A percentile compares a stretch with the other conserved stretches of the same genome.
These are phyloP conservation scores for Pelagia noctiluca DNA, from an alignment of 30 jellyfish, hydroid and myxozoan genomes.

Conservation along the genomic window DNA sequence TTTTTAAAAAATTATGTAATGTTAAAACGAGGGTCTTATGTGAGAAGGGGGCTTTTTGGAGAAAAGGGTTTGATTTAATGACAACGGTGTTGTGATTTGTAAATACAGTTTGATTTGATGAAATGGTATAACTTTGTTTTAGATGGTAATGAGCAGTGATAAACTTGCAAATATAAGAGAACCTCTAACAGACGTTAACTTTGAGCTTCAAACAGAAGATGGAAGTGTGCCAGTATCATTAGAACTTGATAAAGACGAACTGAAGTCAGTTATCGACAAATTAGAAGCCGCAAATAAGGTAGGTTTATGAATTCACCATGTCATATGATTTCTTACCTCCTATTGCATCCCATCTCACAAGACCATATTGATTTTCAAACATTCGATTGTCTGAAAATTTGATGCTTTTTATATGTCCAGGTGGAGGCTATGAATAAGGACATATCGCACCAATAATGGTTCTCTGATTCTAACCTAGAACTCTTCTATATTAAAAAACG, in stretches of 20 bases:
- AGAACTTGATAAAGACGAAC: conserved; percentile 81
- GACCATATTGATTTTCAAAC: no score
- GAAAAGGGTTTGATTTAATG: no score
- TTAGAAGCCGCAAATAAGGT: conserved; percentile 96
- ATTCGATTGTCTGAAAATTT: no score
- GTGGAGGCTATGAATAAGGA: no score
- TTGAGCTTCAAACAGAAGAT: conserved; percentile 67
- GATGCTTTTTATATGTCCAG: no score
- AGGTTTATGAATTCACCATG: not conserved
- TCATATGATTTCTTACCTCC: not conserved
- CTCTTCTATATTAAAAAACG: no score
- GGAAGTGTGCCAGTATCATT: conserved; percentile 49
- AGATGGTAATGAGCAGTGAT: conserved; percentile 94
- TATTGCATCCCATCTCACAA: no score
- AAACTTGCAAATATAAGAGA: conserved; percentile 78
- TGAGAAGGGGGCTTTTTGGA: no score
- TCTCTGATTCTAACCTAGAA: no score
- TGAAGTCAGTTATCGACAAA: conserved; percentile 65
- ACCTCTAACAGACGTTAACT: conserved; percentile 75
- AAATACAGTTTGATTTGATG: not conserved
- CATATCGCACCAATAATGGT: no score
- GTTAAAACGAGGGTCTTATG: not conserved
- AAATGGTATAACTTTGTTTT: conserved; percentile 1
- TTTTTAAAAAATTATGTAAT: no score
- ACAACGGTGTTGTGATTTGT: no score